phyloP scores from a whole-genome alignment of 2,888 invertebrate genomes.

The Prostheceraeus crozeri region DNA sequence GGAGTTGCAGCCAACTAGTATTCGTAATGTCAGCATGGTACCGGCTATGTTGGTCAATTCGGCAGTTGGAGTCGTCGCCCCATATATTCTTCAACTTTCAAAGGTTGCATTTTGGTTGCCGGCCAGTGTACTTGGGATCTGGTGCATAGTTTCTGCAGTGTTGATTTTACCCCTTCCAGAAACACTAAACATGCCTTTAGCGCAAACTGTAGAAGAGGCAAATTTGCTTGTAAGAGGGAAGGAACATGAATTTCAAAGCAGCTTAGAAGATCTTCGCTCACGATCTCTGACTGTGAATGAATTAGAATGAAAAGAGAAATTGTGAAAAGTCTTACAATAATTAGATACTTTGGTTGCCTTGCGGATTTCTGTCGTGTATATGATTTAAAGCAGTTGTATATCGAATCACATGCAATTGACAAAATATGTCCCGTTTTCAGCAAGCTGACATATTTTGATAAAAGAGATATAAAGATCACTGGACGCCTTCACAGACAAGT shows the following conservation, averaged over 20 bases:
- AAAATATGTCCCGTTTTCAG: no score
- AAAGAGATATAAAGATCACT: no score
- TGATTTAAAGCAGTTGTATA: no score
- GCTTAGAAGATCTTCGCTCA: no score
- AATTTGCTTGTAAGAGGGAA: conserved; percentile 5
- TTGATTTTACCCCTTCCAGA: conserved; percentile 22
- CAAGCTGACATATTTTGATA: no score
- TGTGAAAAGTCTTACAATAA: no score
- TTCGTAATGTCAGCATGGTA: conserved; percentile 27
- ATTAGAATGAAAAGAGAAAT: no score
- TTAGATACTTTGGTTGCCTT: no score
- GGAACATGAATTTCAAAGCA: conserved; percentile 15
- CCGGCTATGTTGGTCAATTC: neutral
- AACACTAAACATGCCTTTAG: conserved; percentile 20
- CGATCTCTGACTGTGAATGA: no score
- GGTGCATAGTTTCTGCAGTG: neutral
- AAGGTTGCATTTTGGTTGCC: neutral
- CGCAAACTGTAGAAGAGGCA: conserved; percentile 15
- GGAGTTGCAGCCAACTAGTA: conserved; percentile 25
- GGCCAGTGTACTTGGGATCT: neutral
- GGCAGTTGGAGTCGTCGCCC: neutral
- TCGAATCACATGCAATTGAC: no score
- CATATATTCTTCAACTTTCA: neutral
- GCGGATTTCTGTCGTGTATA: no score
- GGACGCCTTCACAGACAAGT: no score